Conservation (phyloP, 2,113 vertebrate genomes). For the Catagonus wagneri region DNA sequence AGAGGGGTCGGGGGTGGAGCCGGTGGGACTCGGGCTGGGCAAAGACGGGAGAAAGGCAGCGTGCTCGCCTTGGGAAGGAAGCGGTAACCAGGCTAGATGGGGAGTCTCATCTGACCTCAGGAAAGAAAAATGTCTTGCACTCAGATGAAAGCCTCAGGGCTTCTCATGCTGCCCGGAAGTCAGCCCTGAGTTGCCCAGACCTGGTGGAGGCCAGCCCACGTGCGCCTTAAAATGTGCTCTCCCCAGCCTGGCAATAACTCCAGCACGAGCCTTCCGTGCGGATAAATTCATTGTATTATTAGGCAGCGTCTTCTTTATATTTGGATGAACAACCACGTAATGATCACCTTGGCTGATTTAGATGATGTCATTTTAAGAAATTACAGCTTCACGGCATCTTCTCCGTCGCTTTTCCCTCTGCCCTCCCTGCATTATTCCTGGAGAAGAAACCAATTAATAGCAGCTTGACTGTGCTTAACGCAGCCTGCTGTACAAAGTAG, state of each 20-base stretch:
- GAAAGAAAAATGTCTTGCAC: background rate
- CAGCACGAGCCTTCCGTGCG: constrained; percentile 39
- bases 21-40: background rate
- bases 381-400: constrained; percentile 77
- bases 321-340: constrained; percentile 81
- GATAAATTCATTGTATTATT: constrained; percentile 68
- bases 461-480: constrained; percentile 73
- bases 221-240: background rate
- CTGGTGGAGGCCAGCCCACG: constrained; percentile 40
- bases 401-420: constrained; percentile 67
- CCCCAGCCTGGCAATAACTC: constrained; percentile 69
- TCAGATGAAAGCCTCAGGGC: background rate
- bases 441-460: constrained; percentile 88
- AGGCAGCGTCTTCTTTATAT: constrained; percentile 70
- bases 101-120: background rate
- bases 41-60: too few species aligned
- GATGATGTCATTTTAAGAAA: constrained; percentile 83
- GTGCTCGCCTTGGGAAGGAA: fast-evolving
- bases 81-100: background rate
- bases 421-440: constrained; percentile 82
- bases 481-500: constrained; percentile 80
- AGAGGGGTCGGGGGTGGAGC: background rate
- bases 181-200: constrained; percentile 70
- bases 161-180: background rate
- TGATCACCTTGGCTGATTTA: constrained; percentile 85